These are phyloP conservation scores for Macrostomum lignano DNA, from an alignment of 1,140 invertebrate genomes.

Conservation along the genomic window DNA sequence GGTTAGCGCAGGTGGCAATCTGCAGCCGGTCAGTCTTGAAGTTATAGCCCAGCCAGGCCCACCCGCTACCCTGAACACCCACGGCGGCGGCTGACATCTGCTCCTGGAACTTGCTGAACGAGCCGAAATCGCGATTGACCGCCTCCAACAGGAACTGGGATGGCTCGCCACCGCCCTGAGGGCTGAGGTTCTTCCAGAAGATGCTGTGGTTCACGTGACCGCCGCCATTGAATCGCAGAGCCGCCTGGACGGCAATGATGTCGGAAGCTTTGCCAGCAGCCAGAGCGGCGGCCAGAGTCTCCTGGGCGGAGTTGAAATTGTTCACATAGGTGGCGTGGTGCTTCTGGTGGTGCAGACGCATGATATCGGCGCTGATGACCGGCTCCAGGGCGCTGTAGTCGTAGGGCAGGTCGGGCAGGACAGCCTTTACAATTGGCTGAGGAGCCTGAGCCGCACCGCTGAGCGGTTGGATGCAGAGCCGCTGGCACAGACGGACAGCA, in stretches of 20 bases:
- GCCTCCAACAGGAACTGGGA: constrained; percentile 35
- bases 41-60: constrained; percentile 90
- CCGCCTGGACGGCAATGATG: constrained; percentile 1
- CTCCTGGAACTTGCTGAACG: constrained; percentile 58
- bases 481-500: no score
- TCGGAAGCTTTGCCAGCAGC: constrained; percentile 12
- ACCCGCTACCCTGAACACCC: constrained; percentile 82
- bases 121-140: constrained; percentile 51
- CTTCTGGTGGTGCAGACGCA: constrained; percentile 80
- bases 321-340: constrained; percentile 86
- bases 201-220: constrained; percentile 95
- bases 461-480: no score
- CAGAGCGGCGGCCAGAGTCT: constrained; percentile 57
- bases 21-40: constrained; percentile 43
- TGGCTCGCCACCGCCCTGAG: constrained; percentile 47
- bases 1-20: constrained; percentile 68
- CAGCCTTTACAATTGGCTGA: constrained; percentile 3
- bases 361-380: constrained; percentile 74
- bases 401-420: constrained; percentile 39
- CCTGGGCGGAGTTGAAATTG: constrained; percentile 74
- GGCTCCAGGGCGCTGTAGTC: constrained; percentile 85
- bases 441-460: no score
- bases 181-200: constrained; percentile 73
- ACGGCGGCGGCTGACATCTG: constrained; percentile 46
- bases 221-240: constrained; percentile 87